phyloP scores from a whole-genome alignment of 2,888 invertebrate genomes.

The Drosophila tanythrix region DNA sequence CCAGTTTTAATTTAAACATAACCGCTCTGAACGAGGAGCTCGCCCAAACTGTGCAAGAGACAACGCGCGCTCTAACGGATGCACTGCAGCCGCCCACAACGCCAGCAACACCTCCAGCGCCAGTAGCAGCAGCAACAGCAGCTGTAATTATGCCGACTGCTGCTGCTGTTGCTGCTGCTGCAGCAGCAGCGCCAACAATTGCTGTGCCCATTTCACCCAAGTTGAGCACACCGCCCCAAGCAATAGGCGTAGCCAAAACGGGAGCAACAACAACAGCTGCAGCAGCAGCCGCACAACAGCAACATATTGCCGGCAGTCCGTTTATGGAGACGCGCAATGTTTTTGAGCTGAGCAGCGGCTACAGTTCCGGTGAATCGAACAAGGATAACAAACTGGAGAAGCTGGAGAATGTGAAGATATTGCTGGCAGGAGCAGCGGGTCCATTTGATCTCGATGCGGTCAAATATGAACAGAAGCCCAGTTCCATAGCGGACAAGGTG shows the following conservation, averaged over 20 bases:
- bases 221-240: conserved; percentile 62
- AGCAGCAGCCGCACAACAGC: conserved; percentile 25
- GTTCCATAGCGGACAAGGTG: conserved; percentile 88
- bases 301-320: conserved; percentile 78
- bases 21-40: conserved; percentile 83
- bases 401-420: conserved; percentile 83
- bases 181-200: conserved; percentile 16
- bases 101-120: conserved; percentile 34
- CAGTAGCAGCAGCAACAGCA: conserved; percentile 19
- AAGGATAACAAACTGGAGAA: conserved; percentile 83
- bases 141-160: conserved; percentile 11
- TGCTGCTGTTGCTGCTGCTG: conserved; percentile 3
- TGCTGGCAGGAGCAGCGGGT: conserved; percentile 80
- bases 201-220: conserved; percentile 53
- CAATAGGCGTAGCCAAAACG: conserved; percentile 32
- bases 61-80: conserved; percentile 80
- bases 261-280: conserved; percentile 24
- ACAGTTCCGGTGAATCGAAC: conserved; percentile 73
- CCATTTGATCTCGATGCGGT: conserved; percentile 83
- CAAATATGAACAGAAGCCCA: conserved; percentile 84
- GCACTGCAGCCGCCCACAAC: conserved; percentile 69
- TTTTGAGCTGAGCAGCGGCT: conserved; percentile 82
- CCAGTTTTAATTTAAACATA: conserved; percentile 84
- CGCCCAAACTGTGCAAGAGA: conserved; percentile 84
- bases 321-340: conserved; percentile 84